phyloP scores from a whole-genome alignment of 2,888 invertebrate species.

The Latheticus oryzae region DNA sequence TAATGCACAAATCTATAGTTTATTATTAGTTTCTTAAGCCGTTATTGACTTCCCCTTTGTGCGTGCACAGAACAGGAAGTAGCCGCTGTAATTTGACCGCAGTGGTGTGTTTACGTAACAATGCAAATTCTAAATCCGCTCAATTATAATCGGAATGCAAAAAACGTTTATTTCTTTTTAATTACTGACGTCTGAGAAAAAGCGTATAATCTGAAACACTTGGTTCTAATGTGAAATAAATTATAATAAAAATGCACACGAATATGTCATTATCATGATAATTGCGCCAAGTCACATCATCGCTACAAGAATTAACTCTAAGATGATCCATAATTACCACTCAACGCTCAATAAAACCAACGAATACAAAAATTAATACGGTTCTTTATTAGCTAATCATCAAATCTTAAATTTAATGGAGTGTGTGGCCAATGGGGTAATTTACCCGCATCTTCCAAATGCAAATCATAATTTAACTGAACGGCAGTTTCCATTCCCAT shows the following conservation, averaged over 20 bases:
- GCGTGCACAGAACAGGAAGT: slow-evolving; percentile 43
- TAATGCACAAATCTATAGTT: no score
- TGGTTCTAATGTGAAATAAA: slow-evolving; percentile 50
- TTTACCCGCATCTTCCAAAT: slow-evolving; percentile 69
- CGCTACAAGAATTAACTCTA: slow-evolving; percentile 25
- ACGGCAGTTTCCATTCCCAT: slow-evolving; percentile 80
- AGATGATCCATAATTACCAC: slow-evolving; percentile 32
- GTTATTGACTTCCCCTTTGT: not conserved
- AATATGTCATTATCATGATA: slow-evolving; percentile 49
- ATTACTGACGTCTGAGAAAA: slow-evolving; percentile 38
- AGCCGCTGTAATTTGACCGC: slow-evolving; percentile 43
- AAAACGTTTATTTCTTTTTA: slow-evolving; percentile 39
- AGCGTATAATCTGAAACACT: slow-evolving; percentile 36
- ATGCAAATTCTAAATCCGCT: slow-evolving; percentile 44
- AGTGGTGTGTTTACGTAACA: slow-evolving; percentile 49
- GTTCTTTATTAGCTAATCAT: slow-evolving; percentile 33
- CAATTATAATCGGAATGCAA: slow-evolving; percentile 33
- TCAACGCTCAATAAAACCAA: slow-evolving; percentile 20
- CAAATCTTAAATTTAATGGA: slow-evolving; percentile 55
- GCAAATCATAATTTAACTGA: slow-evolving; percentile 74
- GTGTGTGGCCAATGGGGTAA: slow-evolving; percentile 77
- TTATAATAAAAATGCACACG: slow-evolving; percentile 50
- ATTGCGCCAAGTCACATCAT: slow-evolving; percentile 41
- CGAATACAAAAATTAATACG: slow-evolving; percentile 27
- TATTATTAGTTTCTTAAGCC: not conserved